Evolutionary conservation across 2,113 vertebrate species (phyloP).

Genomic region (Phodopus roborovskii): DNA sequence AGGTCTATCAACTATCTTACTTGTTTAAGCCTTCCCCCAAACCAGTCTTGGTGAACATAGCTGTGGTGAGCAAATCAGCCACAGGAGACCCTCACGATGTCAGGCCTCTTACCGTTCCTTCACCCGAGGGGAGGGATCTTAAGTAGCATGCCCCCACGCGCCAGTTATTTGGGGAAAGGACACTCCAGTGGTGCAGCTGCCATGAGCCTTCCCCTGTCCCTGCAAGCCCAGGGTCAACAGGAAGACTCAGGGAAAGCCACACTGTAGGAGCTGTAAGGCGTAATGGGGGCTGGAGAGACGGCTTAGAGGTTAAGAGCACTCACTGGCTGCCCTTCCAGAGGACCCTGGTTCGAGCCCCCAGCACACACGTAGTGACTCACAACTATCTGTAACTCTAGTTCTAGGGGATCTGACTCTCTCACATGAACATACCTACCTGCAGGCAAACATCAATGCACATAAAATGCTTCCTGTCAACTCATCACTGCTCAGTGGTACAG

Average conservation of each 20-base stretch:
- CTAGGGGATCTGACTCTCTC: not conserved
- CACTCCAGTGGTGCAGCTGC: not conserved
- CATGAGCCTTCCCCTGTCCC: not conserved
- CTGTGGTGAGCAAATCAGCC: not conserved
- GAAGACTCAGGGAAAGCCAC: not conserved
- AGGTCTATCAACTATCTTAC: not conserved
- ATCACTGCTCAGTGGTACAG: not conserved
- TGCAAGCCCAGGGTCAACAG: not conserved
- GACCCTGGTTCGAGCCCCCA: not conserved
- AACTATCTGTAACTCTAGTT: not conserved
- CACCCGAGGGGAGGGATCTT: not conserved
- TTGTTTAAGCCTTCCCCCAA: not conserved
- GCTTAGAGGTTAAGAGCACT: not conserved
- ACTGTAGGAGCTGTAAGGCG: not conserved
- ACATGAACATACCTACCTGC: not conserved
- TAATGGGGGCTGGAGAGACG: not conserved
- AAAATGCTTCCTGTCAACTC: not conserved
- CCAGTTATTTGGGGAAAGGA: not conserved
- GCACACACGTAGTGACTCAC: not conserved
- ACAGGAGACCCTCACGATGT: not conserved
- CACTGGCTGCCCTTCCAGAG: not conserved
- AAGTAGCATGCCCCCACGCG: fast-evolving
- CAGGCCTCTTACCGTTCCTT: not conserved
- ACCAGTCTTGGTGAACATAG: not conserved
- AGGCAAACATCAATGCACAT: not conserved